Percentiles rank a stretch among this genome's conserved stretches.
These are phyloP conservation scores for Apogon talboti DNA, from an alignment of 2,797 vertebrate species.

Conservation along the genomic window DNA sequence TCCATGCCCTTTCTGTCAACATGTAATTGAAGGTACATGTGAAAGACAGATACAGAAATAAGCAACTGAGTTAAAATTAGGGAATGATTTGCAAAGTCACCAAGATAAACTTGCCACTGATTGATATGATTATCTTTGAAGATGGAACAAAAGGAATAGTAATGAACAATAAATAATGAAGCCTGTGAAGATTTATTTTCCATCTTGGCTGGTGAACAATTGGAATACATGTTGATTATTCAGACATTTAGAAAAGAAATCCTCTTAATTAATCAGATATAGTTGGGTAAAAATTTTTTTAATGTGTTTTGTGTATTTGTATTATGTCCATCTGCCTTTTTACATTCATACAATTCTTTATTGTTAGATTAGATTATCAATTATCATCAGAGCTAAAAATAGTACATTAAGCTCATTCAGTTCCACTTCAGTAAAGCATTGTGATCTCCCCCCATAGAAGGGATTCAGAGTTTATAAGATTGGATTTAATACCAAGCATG, in stretches of 20 bases:
- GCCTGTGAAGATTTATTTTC: slow-evolving; percentile 15
- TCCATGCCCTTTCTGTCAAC: neutral
- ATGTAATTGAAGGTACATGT: slow-evolving; percentile 14
- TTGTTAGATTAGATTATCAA: neutral
- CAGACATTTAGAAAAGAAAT: neutral
- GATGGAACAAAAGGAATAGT: slow-evolving; percentile 41
- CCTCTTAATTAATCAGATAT: neutral
- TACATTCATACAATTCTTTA: neutral
- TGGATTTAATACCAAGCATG: slow-evolving; percentile 1
- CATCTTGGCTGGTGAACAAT: slow-evolving; percentile 27
- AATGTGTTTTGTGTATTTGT: neutral
- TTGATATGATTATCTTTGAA: slow-evolving; percentile 39
- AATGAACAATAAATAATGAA: slow-evolving; percentile 35
- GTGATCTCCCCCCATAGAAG: neutral
- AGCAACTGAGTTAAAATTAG: slow-evolving; percentile 7
- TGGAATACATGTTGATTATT: slow-evolving; percentile 31
- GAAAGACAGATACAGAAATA: neutral
- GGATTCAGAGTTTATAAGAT: slow-evolving; percentile 10
- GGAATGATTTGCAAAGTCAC: neutral
- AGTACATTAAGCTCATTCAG: neutral
- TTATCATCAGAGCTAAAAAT: neutral
- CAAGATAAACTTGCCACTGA: slow-evolving; percentile 29
- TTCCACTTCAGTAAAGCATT: neutral
- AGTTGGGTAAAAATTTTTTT: neutral
- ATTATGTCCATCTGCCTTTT: neutral